Evolutionary conservation across 2,113 vertebrate genomes (phyloP), one percentile per base, ranked within the genome.

Genomic region (rabbit (Oryctolagus cuniculus)): DNA sequence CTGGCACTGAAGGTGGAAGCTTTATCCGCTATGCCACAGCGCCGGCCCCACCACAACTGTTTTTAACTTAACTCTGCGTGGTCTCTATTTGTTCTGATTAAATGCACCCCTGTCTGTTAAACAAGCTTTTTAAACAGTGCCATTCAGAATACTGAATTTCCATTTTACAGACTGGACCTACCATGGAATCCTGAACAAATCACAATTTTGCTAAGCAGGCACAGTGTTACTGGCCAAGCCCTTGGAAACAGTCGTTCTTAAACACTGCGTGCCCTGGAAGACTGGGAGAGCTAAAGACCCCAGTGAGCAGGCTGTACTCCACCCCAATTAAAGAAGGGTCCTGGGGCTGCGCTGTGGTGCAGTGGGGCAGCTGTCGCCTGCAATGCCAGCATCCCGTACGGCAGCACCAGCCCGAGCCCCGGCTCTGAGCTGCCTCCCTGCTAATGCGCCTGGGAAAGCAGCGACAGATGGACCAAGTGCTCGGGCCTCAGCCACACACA

Each of bases 31-130:
- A 44, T 7, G 44, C 44, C 44, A 44, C 44, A 44, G 44, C 7
- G 44, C 44, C 44, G 44, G 44, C 44, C 7, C 44, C 44, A 44
- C 44, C 44, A 44, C 44, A 44, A 44, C 44, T 44, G 75, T 73
- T 88, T 93, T 93, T 75, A 84, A 64, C 36, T 90, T n/a, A 58
- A 49, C 7, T 79, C 19, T 64, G 25, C 34, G 63, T 8, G 9
- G 38, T 69, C 69, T 95, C 81, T 36, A 6, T 88, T 49, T 2
- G 10, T 79, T 78, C 84, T 79, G 53, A 84, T 10, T 38, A 92
- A 92, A 96, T 90, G 63, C 31, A 87, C 19, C 34, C 61, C 15
- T 69, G 88, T 66, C 69, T 77, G 73, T 19, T 80, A 61, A 49
- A 74, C 1, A 55, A 93, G 29, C n/a, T 67, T 64, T 79, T 83